A percentile compares a stretch with the other conserved stretches of the same genome.
These are phyloP conservation scores for Plebejus argus DNA, from an alignment of 2,888 invertebrate species.

Conservation along the genomic window DNA sequence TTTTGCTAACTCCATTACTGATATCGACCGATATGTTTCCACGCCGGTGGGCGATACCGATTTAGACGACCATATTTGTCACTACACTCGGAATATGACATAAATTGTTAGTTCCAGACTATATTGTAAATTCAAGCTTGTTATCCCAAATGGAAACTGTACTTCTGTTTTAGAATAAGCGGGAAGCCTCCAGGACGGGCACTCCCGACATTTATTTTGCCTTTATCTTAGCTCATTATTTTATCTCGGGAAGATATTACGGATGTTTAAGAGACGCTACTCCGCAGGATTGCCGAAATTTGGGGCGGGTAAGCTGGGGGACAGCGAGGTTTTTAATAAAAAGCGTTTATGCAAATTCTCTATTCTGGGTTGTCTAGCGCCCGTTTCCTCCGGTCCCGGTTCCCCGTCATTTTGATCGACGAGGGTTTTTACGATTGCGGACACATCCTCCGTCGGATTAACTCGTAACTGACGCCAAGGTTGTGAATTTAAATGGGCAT, in stretches of 20 bases:
- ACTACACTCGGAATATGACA: slow-evolving; percentile 19
- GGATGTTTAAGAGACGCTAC: slow-evolving; percentile 5
- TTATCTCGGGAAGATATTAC: slow-evolving; percentile 8
- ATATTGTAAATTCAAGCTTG: background rate
- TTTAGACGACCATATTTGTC: slow-evolving; percentile 6
- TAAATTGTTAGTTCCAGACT: background rate
- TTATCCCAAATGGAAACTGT: background rate
- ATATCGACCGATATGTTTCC: slow-evolving; percentile 37
- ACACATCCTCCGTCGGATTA: slow-evolving; percentile 44
- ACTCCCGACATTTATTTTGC: background rate
- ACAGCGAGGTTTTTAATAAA: slow-evolving; percentile 12
- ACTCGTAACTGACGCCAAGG: slow-evolving; percentile 44
- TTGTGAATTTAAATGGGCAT: slow-evolving; percentile 47
- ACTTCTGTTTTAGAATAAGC: background rate
- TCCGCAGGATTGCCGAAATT: background rate
- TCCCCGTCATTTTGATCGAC: slow-evolving; percentile 47
- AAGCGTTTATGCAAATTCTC: background rate
- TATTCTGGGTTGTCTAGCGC: slow-evolving; percentile 20
- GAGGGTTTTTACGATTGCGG: slow-evolving; percentile 44
- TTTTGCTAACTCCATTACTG: slow-evolving; percentile 55
- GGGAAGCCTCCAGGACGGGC: background rate
- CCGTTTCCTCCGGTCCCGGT: background rate
- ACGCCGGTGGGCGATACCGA: slow-evolving; percentile 2
- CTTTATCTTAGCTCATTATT: slow-evolving; percentile 12
- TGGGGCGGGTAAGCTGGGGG: background rate